These are phyloP conservation scores for Crotophaga sulcirostris DNA, from an alignment of 2,113 vertebrate species.

Conservation along the genomic window DNA sequence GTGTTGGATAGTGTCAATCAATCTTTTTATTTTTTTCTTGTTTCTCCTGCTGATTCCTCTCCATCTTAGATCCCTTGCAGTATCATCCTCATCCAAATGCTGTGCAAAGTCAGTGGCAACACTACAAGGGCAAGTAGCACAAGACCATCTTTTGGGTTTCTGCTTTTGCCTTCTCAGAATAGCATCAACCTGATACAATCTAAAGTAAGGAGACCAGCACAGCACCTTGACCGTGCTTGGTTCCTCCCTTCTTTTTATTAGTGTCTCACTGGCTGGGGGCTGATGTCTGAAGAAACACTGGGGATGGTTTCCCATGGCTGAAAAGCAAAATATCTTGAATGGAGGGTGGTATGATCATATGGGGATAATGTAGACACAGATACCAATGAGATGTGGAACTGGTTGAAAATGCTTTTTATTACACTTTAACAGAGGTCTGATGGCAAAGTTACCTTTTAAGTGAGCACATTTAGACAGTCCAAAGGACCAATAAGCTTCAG, in stretches of 20 bases:
- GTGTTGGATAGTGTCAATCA: neutral
- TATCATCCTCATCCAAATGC: neutral
- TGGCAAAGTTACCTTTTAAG: neutral
- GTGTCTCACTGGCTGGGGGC: neutral
- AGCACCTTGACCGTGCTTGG: neutral
- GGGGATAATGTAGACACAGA: neutral
- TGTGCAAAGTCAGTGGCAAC: neutral
- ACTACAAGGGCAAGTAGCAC: neutral
- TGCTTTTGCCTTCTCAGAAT: neutral
- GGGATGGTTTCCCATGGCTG: neutral
- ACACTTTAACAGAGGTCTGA: neutral
- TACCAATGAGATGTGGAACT: neutral
- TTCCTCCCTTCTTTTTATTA: neutral
- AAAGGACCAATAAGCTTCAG: neutral
- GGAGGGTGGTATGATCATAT: neutral
- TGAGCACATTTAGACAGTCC: neutral
- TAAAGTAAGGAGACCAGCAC: neutral
- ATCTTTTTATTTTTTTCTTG: neutral
- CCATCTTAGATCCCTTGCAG: no score
- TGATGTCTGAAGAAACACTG: neutral
- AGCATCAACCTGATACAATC: neutral
- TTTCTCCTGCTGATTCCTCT: neutral
- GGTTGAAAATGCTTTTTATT: neutral
- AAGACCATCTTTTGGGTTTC: neutral
- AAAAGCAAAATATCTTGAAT: neutral